Conservation (phyloP, 2,797 vertebrate species). For the Austrolebias charrua region DNA sequence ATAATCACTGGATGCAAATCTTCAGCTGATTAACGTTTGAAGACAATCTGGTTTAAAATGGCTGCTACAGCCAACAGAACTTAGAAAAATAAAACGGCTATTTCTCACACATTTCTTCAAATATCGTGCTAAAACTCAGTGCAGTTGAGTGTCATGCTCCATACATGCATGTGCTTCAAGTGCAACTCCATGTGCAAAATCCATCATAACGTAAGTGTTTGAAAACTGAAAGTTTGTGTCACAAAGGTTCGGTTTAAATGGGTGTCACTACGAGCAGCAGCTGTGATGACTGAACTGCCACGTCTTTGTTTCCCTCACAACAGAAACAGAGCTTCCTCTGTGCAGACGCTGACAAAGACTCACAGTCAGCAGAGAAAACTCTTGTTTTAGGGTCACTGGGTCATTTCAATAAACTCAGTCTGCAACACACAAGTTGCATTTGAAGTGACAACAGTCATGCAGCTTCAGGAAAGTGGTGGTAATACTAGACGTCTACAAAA, state of each 20-base stretch:
- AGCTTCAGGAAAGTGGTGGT: background rate
- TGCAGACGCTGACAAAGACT: conserved; percentile 30
- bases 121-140: no score
- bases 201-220: conserved; percentile 15
- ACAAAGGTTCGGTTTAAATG: conserved; percentile 61
- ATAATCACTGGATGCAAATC: no score
- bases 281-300: conserved; percentile 42
- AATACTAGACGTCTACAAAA: background rate
- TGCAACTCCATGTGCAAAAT: no score
- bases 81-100: no score
- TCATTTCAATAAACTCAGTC: conserved; percentile 8
- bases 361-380: background rate
- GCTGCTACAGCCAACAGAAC: no score
- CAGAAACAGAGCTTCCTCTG: conserved; percentile 50
- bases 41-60: no score
- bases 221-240: conserved; percentile 16
- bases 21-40: no score
- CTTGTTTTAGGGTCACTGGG: conserved; percentile 34
- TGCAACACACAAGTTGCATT: conserved; percentile 12
- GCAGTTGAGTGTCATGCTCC: no score
- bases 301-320: conserved; percentile 53
- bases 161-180: no score
- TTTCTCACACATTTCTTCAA: no score
- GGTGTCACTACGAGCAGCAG: conserved; percentile 49
- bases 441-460: background rate